These are phyloP conservation scores for Rhinolophus sinicus DNA, from an alignment of 2,113 vertebrate species.

Conservation along the genomic window DNA sequence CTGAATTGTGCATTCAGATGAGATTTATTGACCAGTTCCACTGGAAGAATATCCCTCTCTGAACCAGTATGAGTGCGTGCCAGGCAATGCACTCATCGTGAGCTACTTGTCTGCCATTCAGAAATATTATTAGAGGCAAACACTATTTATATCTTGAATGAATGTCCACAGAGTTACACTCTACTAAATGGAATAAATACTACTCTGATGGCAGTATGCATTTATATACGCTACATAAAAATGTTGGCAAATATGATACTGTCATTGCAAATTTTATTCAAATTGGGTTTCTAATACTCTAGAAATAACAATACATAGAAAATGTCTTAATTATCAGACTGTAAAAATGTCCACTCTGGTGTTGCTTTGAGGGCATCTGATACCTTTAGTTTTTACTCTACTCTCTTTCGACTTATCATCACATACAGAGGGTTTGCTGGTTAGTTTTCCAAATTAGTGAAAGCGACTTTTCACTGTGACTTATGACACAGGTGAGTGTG, in stretches of 20 bases:
- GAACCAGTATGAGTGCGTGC: fast-evolving
- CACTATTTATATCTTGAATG: not conserved
- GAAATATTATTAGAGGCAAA: not conserved
- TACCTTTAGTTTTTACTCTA: not conserved
- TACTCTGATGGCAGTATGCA: not conserved
- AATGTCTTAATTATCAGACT: not conserved
- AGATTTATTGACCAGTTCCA: not conserved
- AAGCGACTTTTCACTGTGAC: not conserved
- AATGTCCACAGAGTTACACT: not conserved
- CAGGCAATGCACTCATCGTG: fast-evolving
- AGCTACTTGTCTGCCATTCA: not conserved
- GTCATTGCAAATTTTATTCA: not conserved
- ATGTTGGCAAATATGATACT: not conserved
- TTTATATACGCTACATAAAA: not conserved
- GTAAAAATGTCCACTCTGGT: not conserved
- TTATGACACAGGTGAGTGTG: not conserved
- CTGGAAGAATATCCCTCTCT: not conserved
- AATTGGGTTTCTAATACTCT: not conserved
- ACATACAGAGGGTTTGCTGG: not conserved
- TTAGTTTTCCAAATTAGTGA: not conserved
- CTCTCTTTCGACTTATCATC: not conserved
- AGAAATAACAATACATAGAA: not conserved
- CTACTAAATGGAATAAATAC: not conserved
- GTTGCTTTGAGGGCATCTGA: not conserved
- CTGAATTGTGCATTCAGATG: fast-evolving